Evolutionary conservation across 2,113 vertebrate species (phyloP).

Genomic region (human): GRCh38 chrX:75301001-75301500

Average conservation of each 20-base stretch:
- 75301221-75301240: background rate
- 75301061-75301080: conserved; percentile 39
- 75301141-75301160: background rate
- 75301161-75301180: conserved; percentile 16
- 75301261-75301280: background rate
- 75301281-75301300: conserved; percentile 11
- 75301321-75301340: conserved; percentile 27
- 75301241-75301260: background rate
- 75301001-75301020: background rate
- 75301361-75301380: conserved; percentile 12
- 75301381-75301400: background rate
- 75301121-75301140: conserved; percentile 49
- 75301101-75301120: conserved; percentile 9
- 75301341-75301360: conserved; percentile 4
- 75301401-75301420: conserved; percentile 15
- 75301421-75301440: background rate
- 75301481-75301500: conserved; percentile 8
- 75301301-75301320: background rate
- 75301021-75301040: conserved; percentile 2
- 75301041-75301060: conserved; percentile 14
- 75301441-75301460: background rate
- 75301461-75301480: background rate
- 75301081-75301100: conserved; percentile 32
- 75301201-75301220: conserved; percentile 8
- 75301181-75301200: conserved; percentile 22